These are phyloP conservation scores for Cynopterus sphinx DNA, from an alignment of 2,797 vertebrate genomes.

Conservation along the genomic window DNA sequence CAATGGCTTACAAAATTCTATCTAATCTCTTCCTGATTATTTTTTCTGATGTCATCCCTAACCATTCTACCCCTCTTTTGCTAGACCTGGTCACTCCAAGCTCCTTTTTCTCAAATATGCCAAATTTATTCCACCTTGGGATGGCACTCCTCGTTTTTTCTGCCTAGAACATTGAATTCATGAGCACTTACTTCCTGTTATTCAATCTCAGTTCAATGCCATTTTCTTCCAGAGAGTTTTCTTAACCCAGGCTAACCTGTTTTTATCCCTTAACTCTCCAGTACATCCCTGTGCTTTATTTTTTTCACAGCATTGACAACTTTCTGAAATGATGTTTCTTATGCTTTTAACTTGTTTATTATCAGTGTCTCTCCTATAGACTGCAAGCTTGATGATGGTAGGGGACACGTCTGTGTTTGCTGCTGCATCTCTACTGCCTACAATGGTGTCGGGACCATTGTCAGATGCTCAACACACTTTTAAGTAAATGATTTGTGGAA, in stretches of 20 bases:
- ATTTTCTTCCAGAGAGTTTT: neutral
- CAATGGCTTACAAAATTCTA: neutral
- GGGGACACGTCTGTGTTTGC: neutral
- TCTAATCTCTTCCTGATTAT: neutral
- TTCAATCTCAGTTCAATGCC: neutral
- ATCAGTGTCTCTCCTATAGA: neutral
- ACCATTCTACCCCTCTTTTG: neutral
- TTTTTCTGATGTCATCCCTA: neutral
- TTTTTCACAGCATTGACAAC: neutral
- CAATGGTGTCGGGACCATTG: too few species aligned
- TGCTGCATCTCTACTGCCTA: neutral
- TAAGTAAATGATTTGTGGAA: neutral
- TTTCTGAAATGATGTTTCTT: neutral
- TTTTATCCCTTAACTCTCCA: neutral
- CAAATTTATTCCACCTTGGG: neutral
- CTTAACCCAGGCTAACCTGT: neutral
- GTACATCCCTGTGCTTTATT: neutral
- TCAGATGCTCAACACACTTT: neutral
- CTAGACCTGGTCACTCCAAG: neutral
- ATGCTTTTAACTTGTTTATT: neutral
- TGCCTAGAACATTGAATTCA: neutral
- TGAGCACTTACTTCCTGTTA: neutral
- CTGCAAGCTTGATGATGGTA: neutral
- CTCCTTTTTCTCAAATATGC: neutral
- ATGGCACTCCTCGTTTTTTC: neutral